These are phyloP conservation scores for Fissipunctia ypsillon DNA, from an alignment of 2,888 invertebrate species.

Conservation along the genomic window DNA sequence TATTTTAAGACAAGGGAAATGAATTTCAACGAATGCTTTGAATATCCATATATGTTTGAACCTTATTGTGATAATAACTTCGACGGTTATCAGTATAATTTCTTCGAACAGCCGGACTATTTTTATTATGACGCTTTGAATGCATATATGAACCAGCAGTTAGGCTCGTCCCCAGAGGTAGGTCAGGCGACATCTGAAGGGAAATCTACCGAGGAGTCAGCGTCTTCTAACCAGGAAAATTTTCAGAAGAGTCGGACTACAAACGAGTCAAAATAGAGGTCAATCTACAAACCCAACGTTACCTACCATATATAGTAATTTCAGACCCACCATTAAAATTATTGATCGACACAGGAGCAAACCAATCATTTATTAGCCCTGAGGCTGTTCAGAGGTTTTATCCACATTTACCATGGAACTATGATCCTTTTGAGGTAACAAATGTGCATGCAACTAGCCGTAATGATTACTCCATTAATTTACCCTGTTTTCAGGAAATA, in stretches of 20 bases:
- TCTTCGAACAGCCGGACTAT: conserved; percentile 1
- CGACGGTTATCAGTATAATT: background rate
- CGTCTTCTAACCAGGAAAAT: too few relatives aligned
- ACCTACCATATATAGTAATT: too few relatives aligned
- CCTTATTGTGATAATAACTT: conserved; percentile 9
- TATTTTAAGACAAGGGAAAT: conserved; percentile 3
- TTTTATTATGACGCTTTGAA: background rate
- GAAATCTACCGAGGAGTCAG: too few relatives aligned
- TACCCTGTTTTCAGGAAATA: too few relatives aligned
- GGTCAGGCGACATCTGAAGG: background rate
- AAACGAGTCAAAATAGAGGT: too few relatives aligned
- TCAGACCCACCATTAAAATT: too few relatives aligned
- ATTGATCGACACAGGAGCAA: too few relatives aligned
- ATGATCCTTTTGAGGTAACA: background rate
- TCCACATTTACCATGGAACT: background rate
- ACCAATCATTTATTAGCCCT: background rate
- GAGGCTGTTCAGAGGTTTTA: background rate
- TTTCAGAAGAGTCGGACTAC: too few relatives aligned
- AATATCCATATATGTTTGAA: conserved; percentile 7
- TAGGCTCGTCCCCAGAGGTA: background rate
- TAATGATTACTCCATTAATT: background rate
- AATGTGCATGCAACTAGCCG: background rate
- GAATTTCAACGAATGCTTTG: conserved; percentile 10
- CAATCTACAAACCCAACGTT: too few relatives aligned
- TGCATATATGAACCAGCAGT: conserved; percentile 3